Base-by-base conservation (phyloP, 2,113 vertebrate genomes). In the Pomatorhinus ruficollis region DNA sequence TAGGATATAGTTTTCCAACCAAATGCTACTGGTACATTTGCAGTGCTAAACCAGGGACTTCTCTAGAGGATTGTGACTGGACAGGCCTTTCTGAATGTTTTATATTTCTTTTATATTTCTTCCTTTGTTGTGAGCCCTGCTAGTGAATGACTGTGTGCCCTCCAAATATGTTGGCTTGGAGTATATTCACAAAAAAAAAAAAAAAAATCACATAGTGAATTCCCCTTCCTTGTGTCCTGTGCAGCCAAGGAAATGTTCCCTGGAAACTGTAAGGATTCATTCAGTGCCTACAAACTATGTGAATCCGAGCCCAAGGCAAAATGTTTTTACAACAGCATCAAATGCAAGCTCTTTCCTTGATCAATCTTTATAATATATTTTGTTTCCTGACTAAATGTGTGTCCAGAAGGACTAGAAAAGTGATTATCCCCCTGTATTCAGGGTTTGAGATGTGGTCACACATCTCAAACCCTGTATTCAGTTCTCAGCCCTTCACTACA, bases 121-220 rank as follows among this genome's bases (percentile, higher is more conserved):
- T 54, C 5, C 12, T 57, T 70, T 50, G 8, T 24, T 18, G 4
- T 45, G 16, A 90, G 27, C 8, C 12, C 33, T 68, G 21, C 17
- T 56, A 44, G 37, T 23, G 10, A 64, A 33, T 54, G 33, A 42
- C 21, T 39, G 8, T 0, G 0, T 31, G 17, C 12, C 16, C 18
- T 79, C 13, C 1, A 0, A 31, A 80, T 6, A 3, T 6, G 4
- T 37, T 37, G 13, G 22, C 68, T 76, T 61, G n/a, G 23, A 52
- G 53, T 33, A 54, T 23, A 63, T 33, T 30, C 27, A 44, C 11
- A 11, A 76, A 19, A 37, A 37, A 54, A 87, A 71, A 64, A 40
- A 2, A 35, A 71, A 64, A 40, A 2, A 24, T 24, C 20, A 56
- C 10, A 12, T 16, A 49, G 47, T 13, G 1, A 85, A 52, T 77